phyloP scores from a whole-genome alignment of 2,888 invertebrate species.

The Oscheius sp. region DNA sequence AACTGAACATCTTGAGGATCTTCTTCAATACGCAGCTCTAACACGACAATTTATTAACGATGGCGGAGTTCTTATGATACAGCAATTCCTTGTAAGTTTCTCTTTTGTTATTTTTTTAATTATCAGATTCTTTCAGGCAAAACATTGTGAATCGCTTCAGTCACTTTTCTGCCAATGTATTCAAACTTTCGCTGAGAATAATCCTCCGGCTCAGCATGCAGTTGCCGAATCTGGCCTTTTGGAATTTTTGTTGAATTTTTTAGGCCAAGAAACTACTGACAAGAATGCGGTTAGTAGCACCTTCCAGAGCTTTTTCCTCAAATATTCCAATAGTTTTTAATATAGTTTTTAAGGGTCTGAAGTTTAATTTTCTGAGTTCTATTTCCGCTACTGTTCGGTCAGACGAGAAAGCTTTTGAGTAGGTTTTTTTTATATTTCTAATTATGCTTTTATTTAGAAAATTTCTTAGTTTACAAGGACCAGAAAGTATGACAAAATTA shows the following conservation, averaged over 20 bases:
- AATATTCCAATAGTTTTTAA: no score
- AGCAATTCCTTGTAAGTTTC: conserved; percentile 25
- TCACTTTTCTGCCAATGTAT: conserved; percentile 17
- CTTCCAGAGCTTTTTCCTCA: no score
- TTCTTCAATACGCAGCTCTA: conserved; percentile 13
- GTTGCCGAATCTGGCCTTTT: conserved; percentile 8
- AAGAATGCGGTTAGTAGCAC: neutral
- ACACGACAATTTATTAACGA: conserved; percentile 27
- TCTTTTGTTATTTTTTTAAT: neutral
- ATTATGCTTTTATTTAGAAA: neutral
- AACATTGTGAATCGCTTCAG: conserved; percentile 1
- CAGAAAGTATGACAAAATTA: neutral
- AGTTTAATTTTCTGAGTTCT: conserved; percentile 26
- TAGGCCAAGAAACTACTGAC: neutral
- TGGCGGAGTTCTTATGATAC: conserved; percentile 27
- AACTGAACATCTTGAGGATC: conserved; percentile 15
- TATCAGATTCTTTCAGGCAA: neutral
- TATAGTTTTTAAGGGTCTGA: conserved; percentile 15
- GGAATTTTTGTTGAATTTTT: neutral
- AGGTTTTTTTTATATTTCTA: neutral
- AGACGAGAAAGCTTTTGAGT: conserved; percentile 24
- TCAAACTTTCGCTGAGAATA: conserved; percentile 31
- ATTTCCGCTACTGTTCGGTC: conserved; percentile 35
- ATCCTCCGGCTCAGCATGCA: conserved; percentile 31
- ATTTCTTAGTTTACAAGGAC: conserved; percentile 1